Conservation (phyloP, 2,113 vertebrate species). For the Ceyx cyanopectus region DNA sequence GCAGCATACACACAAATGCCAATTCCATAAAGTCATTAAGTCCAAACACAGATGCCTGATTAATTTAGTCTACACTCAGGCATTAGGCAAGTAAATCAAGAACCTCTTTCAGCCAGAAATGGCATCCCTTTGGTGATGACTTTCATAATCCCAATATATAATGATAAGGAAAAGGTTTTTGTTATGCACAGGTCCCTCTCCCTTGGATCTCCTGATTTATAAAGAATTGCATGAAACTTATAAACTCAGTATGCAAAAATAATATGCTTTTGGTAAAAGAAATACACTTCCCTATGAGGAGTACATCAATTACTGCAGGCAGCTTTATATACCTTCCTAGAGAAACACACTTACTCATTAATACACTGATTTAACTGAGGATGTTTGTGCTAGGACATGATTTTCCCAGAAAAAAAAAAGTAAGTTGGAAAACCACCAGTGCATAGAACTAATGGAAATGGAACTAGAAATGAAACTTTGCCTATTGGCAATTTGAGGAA, state of each 20-base stretch:
- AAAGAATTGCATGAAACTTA: neutral
- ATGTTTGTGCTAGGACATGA: neutral
- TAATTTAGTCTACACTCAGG: neutral
- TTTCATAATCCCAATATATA: neutral
- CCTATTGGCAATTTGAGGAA: neutral
- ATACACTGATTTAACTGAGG: neutral
- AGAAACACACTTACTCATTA: neutral
- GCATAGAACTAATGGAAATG: neutral
- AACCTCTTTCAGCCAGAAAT: neutral
- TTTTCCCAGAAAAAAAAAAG: neutral
- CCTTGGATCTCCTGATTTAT: neutral
- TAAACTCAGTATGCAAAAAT: neutral
- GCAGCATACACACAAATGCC: neutral
- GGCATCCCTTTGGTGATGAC: neutral
- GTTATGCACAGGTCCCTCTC: neutral
- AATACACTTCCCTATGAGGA: neutral
- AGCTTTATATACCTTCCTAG: neutral
- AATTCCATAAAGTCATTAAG: neutral
- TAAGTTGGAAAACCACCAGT: neutral
- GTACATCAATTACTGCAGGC: fast-evolving
- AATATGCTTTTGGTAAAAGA: fast-evolving
- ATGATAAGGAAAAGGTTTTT: neutral
- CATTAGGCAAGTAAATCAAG: neutral
- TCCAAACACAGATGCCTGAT: neutral
- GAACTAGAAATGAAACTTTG: neutral